A percentile compares a stretch with the other conserved stretches of the same genome.
These are phyloP conservation scores for Aurelia sp. DNA, from an alignment of 30 jellyfish, hydroid and myxozoan genomes.

Conservation along the genomic window DNA sequence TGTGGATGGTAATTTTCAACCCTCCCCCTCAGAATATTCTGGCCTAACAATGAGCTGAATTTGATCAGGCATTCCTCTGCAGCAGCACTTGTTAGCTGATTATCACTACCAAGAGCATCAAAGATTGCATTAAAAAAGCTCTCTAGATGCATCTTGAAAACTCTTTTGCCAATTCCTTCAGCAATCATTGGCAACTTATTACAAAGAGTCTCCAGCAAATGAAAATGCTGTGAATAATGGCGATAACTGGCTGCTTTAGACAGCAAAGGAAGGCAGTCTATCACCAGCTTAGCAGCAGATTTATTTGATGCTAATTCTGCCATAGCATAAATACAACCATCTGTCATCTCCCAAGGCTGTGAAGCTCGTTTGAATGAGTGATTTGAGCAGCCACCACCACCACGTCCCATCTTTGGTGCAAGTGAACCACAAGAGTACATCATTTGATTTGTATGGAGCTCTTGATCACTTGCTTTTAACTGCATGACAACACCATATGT, in stretches of 20 bases:
- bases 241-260: slow-evolving; percentile 70
- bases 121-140: slow-evolving; percentile 71
- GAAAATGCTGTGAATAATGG: slow-evolving; percentile 84
- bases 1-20: slow-evolving; percentile 80
- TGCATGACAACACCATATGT: slow-evolving; percentile 91
- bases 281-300: slow-evolving; percentile 50
- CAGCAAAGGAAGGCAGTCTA: slow-evolving; percentile 61
- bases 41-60: slow-evolving; percentile 72
- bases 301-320: slow-evolving; percentile 68
- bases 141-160: slow-evolving; percentile 82
- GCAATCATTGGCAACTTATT: slow-evolving; percentile 80
- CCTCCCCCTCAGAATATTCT: slow-evolving; percentile 88
- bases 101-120: slow-evolving; percentile 83
- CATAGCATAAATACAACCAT: slow-evolving; percentile 90
- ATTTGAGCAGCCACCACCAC: slow-evolving; percentile 98
- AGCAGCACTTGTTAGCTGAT: slow-evolving; percentile 89
- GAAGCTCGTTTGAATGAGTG: slow-evolving; percentile 91
- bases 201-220: slow-evolving; percentile 84
- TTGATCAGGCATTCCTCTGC: slow-evolving; percentile 82
- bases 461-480: slow-evolving; percentile 79
- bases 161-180: slow-evolving; percentile 81
- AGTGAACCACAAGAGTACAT: slow-evolving; percentile 99
- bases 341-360: slow-evolving; percentile 99
- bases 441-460: slow-evolving; percentile 85
- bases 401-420: slow-evolving; percentile 98